Percentiles rank a stretch among this genome's conserved stretches.
phyloP scores from a whole-genome alignment of 2,888 invertebrate genomes.

The Campoplex nolae region DNA sequence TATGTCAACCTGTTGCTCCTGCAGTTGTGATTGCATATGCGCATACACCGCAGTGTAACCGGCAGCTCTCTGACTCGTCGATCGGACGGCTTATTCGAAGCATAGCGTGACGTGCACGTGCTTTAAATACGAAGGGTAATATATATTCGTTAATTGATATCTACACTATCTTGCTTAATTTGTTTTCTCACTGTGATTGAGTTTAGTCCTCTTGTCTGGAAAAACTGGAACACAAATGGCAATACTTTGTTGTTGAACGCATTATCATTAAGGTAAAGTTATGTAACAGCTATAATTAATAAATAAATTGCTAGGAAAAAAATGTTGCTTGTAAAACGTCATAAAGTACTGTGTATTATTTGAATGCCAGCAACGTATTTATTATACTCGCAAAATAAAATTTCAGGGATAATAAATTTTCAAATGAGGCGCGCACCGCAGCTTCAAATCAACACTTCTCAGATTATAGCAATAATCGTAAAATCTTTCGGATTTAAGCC shows the following conservation, averaged over 20 bases:
- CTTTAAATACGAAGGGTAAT: conserved; percentile 54
- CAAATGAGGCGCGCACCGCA: not conserved
- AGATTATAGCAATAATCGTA: conserved; percentile 12
- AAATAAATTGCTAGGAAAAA: not conserved
- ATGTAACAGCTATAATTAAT: not conserved
- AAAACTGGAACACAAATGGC: conserved; percentile 5
- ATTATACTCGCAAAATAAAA: not conserved
- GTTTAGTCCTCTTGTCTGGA: conserved; percentile 9
- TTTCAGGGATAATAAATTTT: not conserved
- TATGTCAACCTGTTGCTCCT: conserved; percentile 58
- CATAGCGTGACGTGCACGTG: conserved; percentile 50
- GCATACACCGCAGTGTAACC: not conserved
- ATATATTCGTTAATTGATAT: conserved; percentile 47
- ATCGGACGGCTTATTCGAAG: conserved; percentile 60
- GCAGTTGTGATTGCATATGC: conserved; percentile 44
- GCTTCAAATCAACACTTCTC: not conserved
- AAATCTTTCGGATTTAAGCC: conserved; percentile 1
- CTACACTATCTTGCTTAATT: conserved; percentile 40
- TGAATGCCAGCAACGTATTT: not conserved
- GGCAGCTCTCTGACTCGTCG: conserved; percentile 25
- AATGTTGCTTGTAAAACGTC: not conserved
- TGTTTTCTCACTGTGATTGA: conserved; percentile 36
- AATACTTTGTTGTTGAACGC: not conserved
- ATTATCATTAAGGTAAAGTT: not conserved
- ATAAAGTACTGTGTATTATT: not conserved